Evolutionary conservation across 2,888 invertebrate species (phyloP), one percentile per base, ranked within the genome.

Genomic region (Agriopis aurantiaria): DNA sequence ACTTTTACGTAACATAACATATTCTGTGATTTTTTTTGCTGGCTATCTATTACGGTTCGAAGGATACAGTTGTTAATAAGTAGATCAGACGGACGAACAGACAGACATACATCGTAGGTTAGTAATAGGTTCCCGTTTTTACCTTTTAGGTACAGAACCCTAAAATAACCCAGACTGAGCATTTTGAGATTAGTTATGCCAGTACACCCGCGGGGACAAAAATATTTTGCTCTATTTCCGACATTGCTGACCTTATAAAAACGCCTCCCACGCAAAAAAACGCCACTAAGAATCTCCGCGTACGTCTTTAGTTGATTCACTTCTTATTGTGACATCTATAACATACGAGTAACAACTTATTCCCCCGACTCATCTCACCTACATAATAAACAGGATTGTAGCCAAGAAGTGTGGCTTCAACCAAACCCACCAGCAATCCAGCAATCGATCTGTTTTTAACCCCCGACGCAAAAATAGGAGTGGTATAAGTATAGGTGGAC

Each of bases 291-390:
- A 56, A 48, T 55, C n/a, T 56, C 33, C 55, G 23, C 53, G 45
- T 61, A 59, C 56, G 64, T 69, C 62, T 45, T 63, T 58, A 71
- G 65, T 61, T 66, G 53, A 57, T 61, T 65, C 69, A 65, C 41
- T 59, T 17, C 65, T 69, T 64, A 12, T 40, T 40, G 40, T 55
- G 69, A 51, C 62, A 65, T 49, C 46, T 58, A 65, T 11, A 17
- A 33, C 33, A 33, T 33, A 33, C 33, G 9, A 9, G 5, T 41
- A 45, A 33, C 23, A 51, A 59, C 49, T 59, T 46, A 64, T 55
- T 64, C 65, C 59, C 58, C 9, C 8, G 59, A 59, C 52, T 58
- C 51, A 60, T 46, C 55, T 46, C 57, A 53, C 4, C n/a, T 8
- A 43, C 61, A 23, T 43, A 33, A 56, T 33, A 23, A 23, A 65